Evolutionary conservation across 2,888 invertebrate genomes (phyloP).

Genomic region (Tiphia femorata): DNA sequence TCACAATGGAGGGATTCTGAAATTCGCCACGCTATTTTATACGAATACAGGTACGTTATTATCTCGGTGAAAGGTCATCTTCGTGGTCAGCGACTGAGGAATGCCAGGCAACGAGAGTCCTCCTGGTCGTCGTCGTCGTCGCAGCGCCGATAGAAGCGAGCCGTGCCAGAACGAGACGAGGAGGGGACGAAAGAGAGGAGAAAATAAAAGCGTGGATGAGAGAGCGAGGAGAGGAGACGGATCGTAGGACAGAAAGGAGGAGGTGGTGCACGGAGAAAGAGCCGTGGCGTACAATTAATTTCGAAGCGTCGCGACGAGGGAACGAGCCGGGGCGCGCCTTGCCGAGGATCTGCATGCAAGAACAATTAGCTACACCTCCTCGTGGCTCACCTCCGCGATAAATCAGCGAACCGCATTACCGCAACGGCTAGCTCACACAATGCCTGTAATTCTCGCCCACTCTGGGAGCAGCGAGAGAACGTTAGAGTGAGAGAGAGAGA

Average conservation of each 20-base stretch:
- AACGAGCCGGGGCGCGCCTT: slow-evolving; percentile 43
- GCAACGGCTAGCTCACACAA: slow-evolving; percentile 59
- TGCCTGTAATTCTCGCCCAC: slow-evolving; percentile 66
- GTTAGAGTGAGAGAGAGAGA: slow-evolving; percentile 11
- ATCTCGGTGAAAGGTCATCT: too few relatives aligned
- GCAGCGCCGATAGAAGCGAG: slow-evolving; percentile 17
- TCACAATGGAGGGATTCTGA: too few relatives aligned
- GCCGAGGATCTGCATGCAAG: slow-evolving; percentile 60
- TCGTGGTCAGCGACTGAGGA: too few relatives aligned
- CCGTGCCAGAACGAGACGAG: not conserved
- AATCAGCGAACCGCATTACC: slow-evolving; percentile 64
- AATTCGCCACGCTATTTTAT: too few relatives aligned
- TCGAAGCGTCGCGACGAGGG: slow-evolving; percentile 47
- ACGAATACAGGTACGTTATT: too few relatives aligned
- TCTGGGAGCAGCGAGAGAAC: slow-evolving; percentile 28
- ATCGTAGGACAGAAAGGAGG: slow-evolving; percentile 11
- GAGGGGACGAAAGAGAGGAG: not conserved
- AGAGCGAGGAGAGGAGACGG: slow-evolving; percentile 19
- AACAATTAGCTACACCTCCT: slow-evolving; percentile 66
- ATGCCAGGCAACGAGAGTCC: not conserved
- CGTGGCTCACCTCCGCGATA: slow-evolving; percentile 62
- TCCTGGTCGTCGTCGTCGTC: slow-evolving; percentile 6
- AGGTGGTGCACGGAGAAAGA: slow-evolving; percentile 27
- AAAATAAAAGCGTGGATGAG: slow-evolving; percentile 9
- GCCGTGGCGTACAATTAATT: slow-evolving; percentile 54